Conservation (phyloP, 1,140 invertebrate genomes). For the Microplitis mediator region DNA sequence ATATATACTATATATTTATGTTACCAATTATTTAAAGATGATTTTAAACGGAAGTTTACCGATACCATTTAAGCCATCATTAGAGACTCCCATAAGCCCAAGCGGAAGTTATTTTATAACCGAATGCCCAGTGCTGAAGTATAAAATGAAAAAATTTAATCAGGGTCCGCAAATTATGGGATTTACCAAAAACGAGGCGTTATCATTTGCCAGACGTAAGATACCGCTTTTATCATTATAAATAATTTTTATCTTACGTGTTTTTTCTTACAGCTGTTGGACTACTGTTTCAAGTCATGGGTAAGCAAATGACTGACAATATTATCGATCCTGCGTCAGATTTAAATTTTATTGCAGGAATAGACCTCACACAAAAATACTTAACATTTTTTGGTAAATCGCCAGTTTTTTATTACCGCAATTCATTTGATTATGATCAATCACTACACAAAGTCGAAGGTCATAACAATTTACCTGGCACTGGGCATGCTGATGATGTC, state of each 20-base stretch:
- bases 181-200: conserved; percentile 65
- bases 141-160: conserved; percentile 60
- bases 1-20: no score
- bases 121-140: conserved; percentile 58
- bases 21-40: neutral
- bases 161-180: conserved; percentile 65
- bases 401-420: conserved; percentile 16
- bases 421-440: neutral
- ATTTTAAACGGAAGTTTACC: neutral
- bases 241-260: no score
- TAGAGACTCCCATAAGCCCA: conserved; percentile 42
- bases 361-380: conserved; percentile 16
- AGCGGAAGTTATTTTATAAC: conserved; percentile 58
- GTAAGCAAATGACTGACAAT: neutral
- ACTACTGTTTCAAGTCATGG: neutral
- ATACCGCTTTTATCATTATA: neutral
- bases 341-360: neutral
- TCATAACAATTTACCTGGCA: neutral
- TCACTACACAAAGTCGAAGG: neutral
- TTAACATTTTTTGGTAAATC: neutral
- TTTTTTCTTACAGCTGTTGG: neutral
- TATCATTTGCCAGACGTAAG: conserved; percentile 62
- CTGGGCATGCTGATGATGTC: conserved; percentile 15
- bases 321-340: neutral
- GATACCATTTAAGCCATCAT: conserved; percentile 53